Evolutionary conservation across 2,888 invertebrate species (phyloP).

Genomic region (Xylophagus ater): DNA sequence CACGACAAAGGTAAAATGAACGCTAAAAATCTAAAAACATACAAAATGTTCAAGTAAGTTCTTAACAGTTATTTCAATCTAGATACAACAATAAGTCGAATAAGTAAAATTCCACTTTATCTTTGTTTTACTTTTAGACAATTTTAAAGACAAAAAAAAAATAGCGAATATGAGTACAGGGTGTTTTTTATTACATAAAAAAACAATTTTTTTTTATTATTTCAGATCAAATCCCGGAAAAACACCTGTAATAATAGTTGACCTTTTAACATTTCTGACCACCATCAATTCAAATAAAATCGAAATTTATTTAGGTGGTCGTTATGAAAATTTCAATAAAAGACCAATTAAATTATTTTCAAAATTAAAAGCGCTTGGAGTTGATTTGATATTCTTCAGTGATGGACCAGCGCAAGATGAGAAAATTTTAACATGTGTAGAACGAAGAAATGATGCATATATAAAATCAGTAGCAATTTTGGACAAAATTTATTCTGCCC

Average conservation of each 20-base stretch:
- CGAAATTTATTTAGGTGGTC: slow-evolving; percentile 12
- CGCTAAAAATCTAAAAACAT: too few relatives aligned
- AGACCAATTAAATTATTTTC: neutral
- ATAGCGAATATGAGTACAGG: too few relatives aligned
- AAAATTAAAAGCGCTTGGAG: slow-evolving; percentile 6
- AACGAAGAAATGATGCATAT: slow-evolving; percentile 11
- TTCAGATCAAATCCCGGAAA: neutral
- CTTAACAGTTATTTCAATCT: too few relatives aligned
- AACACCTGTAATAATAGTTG: slow-evolving; percentile 10
- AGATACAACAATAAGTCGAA: too few relatives aligned
- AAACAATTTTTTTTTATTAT: neutral
- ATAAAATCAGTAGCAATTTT: neutral
- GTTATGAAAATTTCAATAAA: slow-evolving; percentile 9
- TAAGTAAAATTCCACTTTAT: too few relatives aligned
- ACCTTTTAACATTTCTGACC: slow-evolving; percentile 4
- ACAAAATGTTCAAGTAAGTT: too few relatives aligned
- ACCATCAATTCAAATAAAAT: slow-evolving; percentile 2
- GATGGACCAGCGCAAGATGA: slow-evolving; percentile 8
- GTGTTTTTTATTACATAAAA: too few relatives aligned
- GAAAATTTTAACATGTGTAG: slow-evolving; percentile 5
- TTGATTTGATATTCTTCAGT: slow-evolving; percentile 7
- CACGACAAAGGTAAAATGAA: too few relatives aligned
- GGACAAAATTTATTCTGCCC: neutral
- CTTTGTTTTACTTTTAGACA: too few relatives aligned
- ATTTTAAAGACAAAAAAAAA: too few relatives aligned